Conservation (phyloP, 2,113 vertebrate genomes). For the Oncorhynchus mykiss region DNA sequence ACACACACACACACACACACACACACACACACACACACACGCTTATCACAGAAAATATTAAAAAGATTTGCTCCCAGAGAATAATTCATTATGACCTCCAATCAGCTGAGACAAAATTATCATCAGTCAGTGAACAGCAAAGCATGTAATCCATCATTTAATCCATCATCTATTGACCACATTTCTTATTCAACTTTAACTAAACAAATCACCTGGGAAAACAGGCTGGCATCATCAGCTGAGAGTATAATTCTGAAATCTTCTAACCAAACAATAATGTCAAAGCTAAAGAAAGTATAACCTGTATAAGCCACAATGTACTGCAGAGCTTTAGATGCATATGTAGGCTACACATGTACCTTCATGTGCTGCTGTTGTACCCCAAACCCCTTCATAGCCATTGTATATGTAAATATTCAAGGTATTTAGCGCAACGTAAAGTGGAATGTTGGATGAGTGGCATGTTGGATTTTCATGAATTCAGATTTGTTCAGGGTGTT, state of each 20-base stretch:
- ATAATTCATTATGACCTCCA: neutral
- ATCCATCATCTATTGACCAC: neutral
- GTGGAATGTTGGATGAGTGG: neutral
- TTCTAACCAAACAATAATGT: neutral
- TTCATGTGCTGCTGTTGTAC: neutral
- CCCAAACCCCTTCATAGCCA: neutral
- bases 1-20: too few species aligned
- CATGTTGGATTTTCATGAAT: slow-evolving; percentile 19
- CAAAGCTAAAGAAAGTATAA: neutral
- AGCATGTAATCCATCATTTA: neutral
- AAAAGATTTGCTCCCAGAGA: too few species aligned
- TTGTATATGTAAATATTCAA: neutral
- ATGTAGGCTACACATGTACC: neutral
- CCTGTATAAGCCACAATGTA: neutral
- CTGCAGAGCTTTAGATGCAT: neutral
- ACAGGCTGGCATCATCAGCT: neutral
- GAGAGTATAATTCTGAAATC: neutral
- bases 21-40: too few species aligned
- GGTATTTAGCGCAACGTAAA: neutral
- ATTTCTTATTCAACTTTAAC: neutral
- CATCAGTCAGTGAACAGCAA: too few species aligned
- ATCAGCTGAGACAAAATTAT: neutral
- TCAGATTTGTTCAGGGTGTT: slow-evolving; percentile 24
- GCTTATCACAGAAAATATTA: too few species aligned
- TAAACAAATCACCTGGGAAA: neutral